A percentile compares a stretch with the other conserved stretches of the same genome.
Conservation (phyloP, 1,140 invertebrate genomes). For the Temnothorax curvispinosus region DNA sequence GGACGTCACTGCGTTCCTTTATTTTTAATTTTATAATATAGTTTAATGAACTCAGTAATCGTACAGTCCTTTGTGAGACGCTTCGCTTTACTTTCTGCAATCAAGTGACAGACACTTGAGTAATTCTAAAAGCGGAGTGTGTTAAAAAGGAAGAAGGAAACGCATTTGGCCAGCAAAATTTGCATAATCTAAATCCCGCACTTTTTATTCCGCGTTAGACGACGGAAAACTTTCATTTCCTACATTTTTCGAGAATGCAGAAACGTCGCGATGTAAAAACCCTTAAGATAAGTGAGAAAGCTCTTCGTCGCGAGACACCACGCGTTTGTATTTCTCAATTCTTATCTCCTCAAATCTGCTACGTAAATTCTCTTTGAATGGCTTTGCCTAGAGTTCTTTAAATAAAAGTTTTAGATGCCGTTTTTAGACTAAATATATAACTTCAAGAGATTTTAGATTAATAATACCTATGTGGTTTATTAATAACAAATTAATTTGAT, state of each 20-base stretch:
- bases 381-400: neutral
- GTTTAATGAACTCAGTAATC: neutral
- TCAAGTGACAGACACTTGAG: neutral
- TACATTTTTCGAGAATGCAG: neutral
- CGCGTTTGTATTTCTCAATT: slow-evolving; percentile 1
- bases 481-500: neutral
- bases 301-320: neutral
- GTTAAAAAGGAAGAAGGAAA: neutral
- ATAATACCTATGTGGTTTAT: neutral
- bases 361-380: neutral
- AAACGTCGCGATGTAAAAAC: neutral
- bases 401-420: neutral
- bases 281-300: neutral
- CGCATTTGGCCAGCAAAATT: neutral
- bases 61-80: neutral
- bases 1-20: neutral
- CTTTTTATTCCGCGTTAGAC: neutral
- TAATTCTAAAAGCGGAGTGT: neutral
- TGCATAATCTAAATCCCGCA: slow-evolving; percentile 13
- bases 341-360: neutral
- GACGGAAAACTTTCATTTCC: slow-evolving; percentile 10
- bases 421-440: neutral
- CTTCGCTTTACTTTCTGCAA: neutral
- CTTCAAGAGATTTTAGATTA: neutral
- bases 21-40: neutral